Base-by-base conservation (phyloP, 2,888 invertebrate species). In the Noctua janthina region DNA sequence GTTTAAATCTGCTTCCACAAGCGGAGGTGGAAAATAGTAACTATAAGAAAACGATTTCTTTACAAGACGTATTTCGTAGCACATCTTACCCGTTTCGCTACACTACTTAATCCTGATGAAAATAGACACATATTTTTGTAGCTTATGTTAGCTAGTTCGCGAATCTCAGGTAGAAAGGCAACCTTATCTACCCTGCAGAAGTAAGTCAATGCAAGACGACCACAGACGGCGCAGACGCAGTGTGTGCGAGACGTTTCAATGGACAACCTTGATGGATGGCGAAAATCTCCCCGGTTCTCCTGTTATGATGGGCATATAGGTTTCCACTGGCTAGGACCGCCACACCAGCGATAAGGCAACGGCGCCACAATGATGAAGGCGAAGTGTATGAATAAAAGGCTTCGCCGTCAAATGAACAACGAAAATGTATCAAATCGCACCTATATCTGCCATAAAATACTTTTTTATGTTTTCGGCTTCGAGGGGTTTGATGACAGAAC, bases 191-290 rank as follows among this genome's bases (percentile, higher is more conserved):
- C 15, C 62, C 2, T 62, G 2, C 15, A 62, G 20, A 62, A 29
- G 62, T 29, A 15, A 20, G 17, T 1, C 29, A 29, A 10, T 43
- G 43, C 64, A 46, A 76, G 35, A 46, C 70, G 20, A 6, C 6
- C 39, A 39, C 15, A n/a, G n/a, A 17, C 4, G n/a, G 8, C 11
- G 29, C 62, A 62, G 6, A 15, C 59, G n/a, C n/a, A 15, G 59
- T 15, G 13, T 56, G 13, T n/a, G 5, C 6, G n/a, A n/a, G 23
- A 39, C 51, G 17, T 43, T 79, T 59, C 86, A 91, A 91, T 90
- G 89, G 88, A 75, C 70, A 80, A 78, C 87, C 80, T 89, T 90
- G 91, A 91, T 89, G 88, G 88, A 91, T 75, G 74, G 79, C 56
- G 1, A 43, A 46, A 5, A 20, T 11, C 2, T 23, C 51, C 0